These are phyloP conservation scores for Atlantisia rogersi DNA, from an alignment of 2,113 vertebrate species.

Conservation along the genomic window DNA sequence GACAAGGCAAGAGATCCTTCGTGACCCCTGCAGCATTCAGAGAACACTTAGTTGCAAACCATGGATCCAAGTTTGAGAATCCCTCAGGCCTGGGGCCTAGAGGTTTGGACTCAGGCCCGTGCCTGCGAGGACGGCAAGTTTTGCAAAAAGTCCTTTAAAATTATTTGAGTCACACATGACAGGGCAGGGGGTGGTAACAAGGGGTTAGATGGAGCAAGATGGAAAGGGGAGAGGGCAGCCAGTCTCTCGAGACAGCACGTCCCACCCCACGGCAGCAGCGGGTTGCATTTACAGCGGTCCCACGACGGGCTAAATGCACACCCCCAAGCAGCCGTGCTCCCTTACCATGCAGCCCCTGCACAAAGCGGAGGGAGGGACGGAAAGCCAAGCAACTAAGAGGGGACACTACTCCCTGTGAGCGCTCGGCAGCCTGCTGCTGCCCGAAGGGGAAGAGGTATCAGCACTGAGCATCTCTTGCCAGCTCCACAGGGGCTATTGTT, in stretches of 20 bases:
- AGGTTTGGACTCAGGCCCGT: not conserved
- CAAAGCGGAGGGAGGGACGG: rapidly evolving
- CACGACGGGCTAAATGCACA: not conserved
- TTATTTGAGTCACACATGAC: not conserved
- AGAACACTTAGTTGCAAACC: slow-evolving; percentile 59
- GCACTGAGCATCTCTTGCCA: not conserved
- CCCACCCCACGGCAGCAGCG: rapidly evolving
- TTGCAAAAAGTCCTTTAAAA: slow-evolving; percentile 14
- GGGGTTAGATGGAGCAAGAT: not conserved
- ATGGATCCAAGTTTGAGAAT: slow-evolving; percentile 33
- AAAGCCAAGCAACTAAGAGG: not conserved
- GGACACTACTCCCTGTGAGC: not conserved
- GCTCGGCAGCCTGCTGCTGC: not conserved
- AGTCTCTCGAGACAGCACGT: not conserved
- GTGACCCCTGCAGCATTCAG: slow-evolving; percentile 52
- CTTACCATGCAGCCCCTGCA: not conserved
- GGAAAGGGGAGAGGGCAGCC: not conserved
- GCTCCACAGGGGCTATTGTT: slow-evolving; percentile 67
- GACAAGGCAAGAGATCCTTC: slow-evolving; percentile 53
- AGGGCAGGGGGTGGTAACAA: not conserved
- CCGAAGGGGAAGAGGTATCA: not conserved
- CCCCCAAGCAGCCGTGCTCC: not conserved
- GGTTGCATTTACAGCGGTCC: not conserved
- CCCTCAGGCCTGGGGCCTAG: not conserved
- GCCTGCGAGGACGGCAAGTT: not conserved